A percentile compares a stretch with the other conserved stretches of the same genome.
Conservation (phyloP, 2,888 invertebrate species). For the Euplexia lucipara region DNA sequence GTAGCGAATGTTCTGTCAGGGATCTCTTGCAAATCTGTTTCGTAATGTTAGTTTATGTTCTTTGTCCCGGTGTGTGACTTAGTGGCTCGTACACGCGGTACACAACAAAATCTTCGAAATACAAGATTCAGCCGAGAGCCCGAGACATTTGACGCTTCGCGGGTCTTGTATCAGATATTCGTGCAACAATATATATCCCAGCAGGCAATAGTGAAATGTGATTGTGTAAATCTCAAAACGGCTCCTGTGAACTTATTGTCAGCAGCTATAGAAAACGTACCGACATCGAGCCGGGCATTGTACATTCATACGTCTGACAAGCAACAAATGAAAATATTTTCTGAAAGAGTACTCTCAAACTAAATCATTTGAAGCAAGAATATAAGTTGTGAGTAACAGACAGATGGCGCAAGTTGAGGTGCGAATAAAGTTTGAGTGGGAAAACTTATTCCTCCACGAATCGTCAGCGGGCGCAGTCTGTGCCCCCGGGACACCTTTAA, state of each 20-base stretch:
- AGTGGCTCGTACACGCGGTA: constrained; percentile 1
- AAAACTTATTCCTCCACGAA: constrained; percentile 86
- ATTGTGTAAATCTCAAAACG: constrained; percentile 65
- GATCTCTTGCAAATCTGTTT: constrained; percentile 42
- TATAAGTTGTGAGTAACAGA: constrained; percentile 86
- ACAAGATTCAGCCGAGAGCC: constrained; percentile 13
- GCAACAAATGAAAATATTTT: constrained; percentile 87
- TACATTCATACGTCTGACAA: constrained; percentile 83
- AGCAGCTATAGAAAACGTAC: constrained; percentile 63
- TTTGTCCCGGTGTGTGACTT: constrained; percentile 11
- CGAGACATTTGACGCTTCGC: constrained; percentile 18
- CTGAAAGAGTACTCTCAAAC: constrained; percentile 86
- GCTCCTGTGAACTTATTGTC: constrained; percentile 71
- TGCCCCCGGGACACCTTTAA: constrained; percentile 87
- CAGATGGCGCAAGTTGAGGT: constrained; percentile 84
- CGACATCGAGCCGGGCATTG: constrained; percentile 74
- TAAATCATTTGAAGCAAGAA: constrained; percentile 89
- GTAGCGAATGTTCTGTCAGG: constrained; percentile 37
- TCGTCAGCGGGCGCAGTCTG: constrained; percentile 80
- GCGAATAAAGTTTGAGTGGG: constrained; percentile 90
- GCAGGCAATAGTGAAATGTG: constrained; percentile 59
- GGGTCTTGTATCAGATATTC: constrained; percentile 44
- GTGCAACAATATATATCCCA: constrained; percentile 41
- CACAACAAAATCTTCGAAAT: constrained; percentile 23
- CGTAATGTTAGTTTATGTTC: constrained; percentile 35